Conservation (phyloP, 2,888 invertebrate species). For the Heliconius hortense region DNA sequence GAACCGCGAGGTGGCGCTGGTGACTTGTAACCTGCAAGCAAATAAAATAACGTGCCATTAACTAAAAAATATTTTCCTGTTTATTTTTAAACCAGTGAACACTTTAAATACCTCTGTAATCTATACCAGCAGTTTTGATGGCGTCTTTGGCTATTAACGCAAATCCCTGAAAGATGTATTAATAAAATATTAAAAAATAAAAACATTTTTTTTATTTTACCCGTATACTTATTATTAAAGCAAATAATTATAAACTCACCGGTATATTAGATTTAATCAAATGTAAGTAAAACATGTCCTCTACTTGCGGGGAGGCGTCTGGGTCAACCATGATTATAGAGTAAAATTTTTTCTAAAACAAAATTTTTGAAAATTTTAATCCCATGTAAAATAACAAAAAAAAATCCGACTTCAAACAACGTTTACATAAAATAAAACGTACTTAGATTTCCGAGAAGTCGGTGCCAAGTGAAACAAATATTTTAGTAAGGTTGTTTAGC, state of each 20-base stretch:
- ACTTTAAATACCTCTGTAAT: conserved; percentile 62
- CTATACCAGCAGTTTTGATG: conserved; percentile 70
- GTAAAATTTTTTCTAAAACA: conserved; percentile 44
- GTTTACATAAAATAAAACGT: too few species aligned
- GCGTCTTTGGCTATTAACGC: conserved; percentile 67
- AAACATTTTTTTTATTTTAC: not conserved
- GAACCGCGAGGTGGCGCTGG: conserved; percentile 75
- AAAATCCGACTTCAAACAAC: too few species aligned
- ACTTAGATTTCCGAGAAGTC: too few species aligned
- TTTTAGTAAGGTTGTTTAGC: too few species aligned
- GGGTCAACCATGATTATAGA: conserved; percentile 76
- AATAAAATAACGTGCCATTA: not conserved
- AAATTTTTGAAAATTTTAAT: not conserved
- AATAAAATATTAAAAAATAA: not conserved
- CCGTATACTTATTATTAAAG: not conserved
- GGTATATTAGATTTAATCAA: conserved; percentile 77
- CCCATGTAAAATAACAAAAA: too few species aligned
- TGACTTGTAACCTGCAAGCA: conserved; percentile 64
- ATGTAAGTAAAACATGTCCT: conserved; percentile 75
- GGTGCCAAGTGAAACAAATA: too few species aligned
- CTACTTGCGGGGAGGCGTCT: conserved; percentile 71
- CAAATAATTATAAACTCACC: conserved; percentile 56
- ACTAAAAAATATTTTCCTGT: not conserved
- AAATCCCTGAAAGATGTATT: conserved; percentile 58
- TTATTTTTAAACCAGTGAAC: not conserved